Evolutionary conservation across 2,113 vertebrate species (phyloP).

Genomic region (Phylloscopus trochilus): DNA sequence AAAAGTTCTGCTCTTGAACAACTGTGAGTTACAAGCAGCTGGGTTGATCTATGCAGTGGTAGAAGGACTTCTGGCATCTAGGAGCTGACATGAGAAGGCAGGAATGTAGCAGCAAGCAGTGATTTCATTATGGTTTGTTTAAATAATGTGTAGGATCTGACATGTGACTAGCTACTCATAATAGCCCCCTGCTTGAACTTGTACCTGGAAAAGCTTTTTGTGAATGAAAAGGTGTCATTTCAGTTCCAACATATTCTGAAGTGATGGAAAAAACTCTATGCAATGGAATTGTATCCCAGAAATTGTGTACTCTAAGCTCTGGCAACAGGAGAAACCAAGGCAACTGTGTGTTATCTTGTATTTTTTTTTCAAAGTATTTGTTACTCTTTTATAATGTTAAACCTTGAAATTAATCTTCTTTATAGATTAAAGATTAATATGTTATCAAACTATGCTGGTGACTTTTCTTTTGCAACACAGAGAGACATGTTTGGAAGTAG

Average conservation of each 20-base stretch:
- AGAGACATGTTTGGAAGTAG: background rate
- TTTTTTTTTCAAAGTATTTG: conserved; percentile 40
- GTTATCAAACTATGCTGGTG: background rate
- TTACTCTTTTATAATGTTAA: conserved; percentile 67
- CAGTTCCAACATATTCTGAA: background rate
- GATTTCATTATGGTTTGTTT: background rate
- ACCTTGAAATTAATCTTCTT: conserved; percentile 71
- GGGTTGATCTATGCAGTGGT: background rate
- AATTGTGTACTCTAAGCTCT: background rate
- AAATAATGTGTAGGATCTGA: background rate
- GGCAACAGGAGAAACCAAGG: background rate
- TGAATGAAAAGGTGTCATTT: background rate
- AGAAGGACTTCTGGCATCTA: background rate
- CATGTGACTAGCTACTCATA: background rate
- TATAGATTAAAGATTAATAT: conserved; percentile 71
- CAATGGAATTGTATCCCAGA: background rate
- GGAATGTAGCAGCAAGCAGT: background rate
- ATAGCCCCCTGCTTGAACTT: background rate
- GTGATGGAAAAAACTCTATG: background rate
- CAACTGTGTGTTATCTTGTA: background rate
- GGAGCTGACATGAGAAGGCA: background rate
- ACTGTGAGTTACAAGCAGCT: background rate
- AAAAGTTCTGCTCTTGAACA: background rate
- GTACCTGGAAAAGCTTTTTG: background rate
- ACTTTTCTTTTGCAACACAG: background rate